Evolutionary conservation across 1,140 invertebrate genomes (phyloP), one percentile per base, ranked within the genome.

Genomic region (Pseudomyrmex sp.): DNA sequence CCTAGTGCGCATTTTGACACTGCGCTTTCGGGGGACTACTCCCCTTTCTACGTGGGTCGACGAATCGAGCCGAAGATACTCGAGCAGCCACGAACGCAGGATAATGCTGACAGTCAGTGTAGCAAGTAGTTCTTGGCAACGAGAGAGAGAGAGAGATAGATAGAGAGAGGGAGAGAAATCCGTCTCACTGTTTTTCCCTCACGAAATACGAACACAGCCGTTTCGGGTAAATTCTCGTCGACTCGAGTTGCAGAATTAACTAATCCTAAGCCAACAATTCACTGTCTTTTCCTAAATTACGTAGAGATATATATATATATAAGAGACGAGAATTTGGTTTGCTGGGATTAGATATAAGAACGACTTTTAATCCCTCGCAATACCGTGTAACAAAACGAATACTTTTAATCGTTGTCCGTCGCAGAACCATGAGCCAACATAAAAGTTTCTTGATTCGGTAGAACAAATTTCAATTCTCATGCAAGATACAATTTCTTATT

Each of bases 71-170:
- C 66, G 66, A 77, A 72, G 68, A 70, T 70, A 15, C 50, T 70
- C 68, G 68, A 70, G 20, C 23, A 44, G 44, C 48, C 66, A 26
- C 52, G 54, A 59, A 2, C 58, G 48, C 70, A 48, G 70, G 50
- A 75, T 20, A 77, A 77, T 56, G 13, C 66, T 80, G 76, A 70
- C 75, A 77, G 75, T 58, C 75, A 58, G 54, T 46, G 20, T 35
- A 48, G n/a, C 65, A 66, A 69, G n/a, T 35, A 13, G 20, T 59
- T 76, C 44, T 72, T 72, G 54, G n/a, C 44, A 80, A 58, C 65
- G 52, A 80, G 68, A 66, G 20, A 62, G 35, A 35, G 5, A 35
- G 35, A 35, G 35, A 35, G 26, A 35, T 18, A 18, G 18, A 18
- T 18, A 18, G 18, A 18, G 18, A 18, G 3, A 35, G 35, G 35